phyloP scores from a whole-genome alignment of 2,797 vertebrate genomes.

The Acipenser transmontanus region DNA sequence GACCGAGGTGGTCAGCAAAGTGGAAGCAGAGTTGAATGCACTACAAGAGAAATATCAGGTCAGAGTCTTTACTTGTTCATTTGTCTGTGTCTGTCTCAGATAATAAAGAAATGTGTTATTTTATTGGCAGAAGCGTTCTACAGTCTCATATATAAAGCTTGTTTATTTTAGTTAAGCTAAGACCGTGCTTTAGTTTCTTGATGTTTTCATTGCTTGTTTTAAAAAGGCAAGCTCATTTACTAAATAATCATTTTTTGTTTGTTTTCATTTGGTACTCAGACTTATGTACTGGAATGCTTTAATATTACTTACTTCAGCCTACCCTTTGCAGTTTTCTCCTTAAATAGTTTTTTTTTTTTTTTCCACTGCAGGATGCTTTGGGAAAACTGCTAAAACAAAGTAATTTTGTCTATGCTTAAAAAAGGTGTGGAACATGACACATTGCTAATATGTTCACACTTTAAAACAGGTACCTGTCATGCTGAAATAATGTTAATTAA shows the following conservation, averaged over 20 bases:
- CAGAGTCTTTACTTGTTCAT: slow-evolving; percentile 20
- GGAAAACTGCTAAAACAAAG: too few species aligned
- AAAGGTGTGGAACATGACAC: too few species aligned
- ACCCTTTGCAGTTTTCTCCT: too few species aligned
- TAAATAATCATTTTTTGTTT: neutral
- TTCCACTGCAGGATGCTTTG: too few species aligned
- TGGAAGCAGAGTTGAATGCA: slow-evolving; percentile 63
- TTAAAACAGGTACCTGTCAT: too few species aligned
- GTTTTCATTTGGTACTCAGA: neutral
- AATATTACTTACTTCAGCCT: too few species aligned
- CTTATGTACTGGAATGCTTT: too few species aligned
- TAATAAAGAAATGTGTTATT: slow-evolving; percentile 15
- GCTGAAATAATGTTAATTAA: too few species aligned
- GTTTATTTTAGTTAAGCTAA: slow-evolving; percentile 13
- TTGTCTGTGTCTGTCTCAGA: slow-evolving; percentile 13
- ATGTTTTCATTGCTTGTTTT: slow-evolving; percentile 13
- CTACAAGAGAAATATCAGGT: slow-evolving; percentile 62
- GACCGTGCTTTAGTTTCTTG: slow-evolving; percentile 9
- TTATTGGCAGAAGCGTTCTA: slow-evolving; percentile 17
- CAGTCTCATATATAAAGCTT: slow-evolving; percentile 11
- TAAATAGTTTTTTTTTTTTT: too few species aligned
- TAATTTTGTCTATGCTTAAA: too few species aligned
- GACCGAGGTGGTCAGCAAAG: slow-evolving; percentile 58
- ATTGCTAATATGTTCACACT: too few species aligned
- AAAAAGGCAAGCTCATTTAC: neutral